Percentiles rank a stretch among this genome's conserved stretches.
These are phyloP conservation scores for Leistus spinibarbis DNA, from an alignment of 2,888 invertebrate genomes.

Conservation along the genomic window DNA sequence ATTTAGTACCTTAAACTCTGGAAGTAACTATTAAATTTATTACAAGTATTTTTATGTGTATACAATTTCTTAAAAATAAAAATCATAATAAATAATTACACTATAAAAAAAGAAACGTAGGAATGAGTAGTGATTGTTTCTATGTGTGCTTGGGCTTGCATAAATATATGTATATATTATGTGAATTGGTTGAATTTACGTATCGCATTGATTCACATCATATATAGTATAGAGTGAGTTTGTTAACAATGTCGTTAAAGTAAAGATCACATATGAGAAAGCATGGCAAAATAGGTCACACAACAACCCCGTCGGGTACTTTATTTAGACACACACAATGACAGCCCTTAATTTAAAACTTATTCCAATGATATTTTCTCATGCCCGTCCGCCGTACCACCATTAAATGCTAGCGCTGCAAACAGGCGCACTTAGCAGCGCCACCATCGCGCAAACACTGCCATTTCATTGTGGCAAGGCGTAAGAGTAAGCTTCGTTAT, in stretches of 20 bases:
- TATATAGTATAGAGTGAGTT: background rate
- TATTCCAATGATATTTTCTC: constrained; percentile 58
- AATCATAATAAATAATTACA: too few species aligned
- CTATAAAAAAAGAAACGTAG: background rate
- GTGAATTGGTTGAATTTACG: constrained; percentile 47
- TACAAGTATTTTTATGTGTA: too few species aligned
- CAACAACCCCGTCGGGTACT: constrained; percentile 47
- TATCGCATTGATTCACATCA: background rate
- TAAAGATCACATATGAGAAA: constrained; percentile 34
- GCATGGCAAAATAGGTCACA: constrained; percentile 50
- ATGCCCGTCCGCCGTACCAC: constrained; percentile 44
- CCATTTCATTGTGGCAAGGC: constrained; percentile 49
- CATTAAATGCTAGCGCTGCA: background rate
- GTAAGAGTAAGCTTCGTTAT: constrained; percentile 52
- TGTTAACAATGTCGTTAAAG: constrained; percentile 41
- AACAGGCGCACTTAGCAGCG: background rate
- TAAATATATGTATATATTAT: constrained; percentile 24
- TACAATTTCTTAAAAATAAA: background rate
- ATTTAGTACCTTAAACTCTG: too few species aligned
- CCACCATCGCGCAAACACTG: constrained; percentile 34
- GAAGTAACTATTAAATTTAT: too few species aligned
- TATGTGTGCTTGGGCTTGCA: background rate
- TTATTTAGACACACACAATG: constrained; percentile 52
- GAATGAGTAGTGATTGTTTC: background rate
- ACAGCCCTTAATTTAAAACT: constrained; percentile 58